Base-by-base conservation (phyloP, 2,113 vertebrate species). In the Etheostoma spectabile region DNA sequence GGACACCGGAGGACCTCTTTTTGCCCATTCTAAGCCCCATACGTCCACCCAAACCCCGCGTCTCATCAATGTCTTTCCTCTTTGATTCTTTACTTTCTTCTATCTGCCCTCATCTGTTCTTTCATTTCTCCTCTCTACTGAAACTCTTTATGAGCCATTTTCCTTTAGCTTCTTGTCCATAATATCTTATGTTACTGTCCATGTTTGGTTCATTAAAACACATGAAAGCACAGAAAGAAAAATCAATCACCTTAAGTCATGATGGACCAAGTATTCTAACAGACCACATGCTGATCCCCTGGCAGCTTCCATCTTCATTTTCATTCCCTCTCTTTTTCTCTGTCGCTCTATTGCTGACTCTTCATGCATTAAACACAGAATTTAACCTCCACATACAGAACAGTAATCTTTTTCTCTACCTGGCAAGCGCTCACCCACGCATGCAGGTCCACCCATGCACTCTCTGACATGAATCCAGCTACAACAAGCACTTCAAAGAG, bases 301-400 rank as follows among this genome's bases (percentile, higher is more conserved):
- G 45, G 71, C 35, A 71, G 65, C 55, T 71, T 67, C 74, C 62
- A 45, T 22, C 68, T 76, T 89, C 18, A 66, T 53, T 76, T 77
- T 56, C 21, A 45, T 33, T 79, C 63, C 45, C 16, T 74, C 22
- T 64, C 51, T 55, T 46, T 60, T 30, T 24, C 49, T 67, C 46
- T 61, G 22, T 56, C 19, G 8, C 75, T 81, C 74, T 80, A 79
- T 75, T 27, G 51, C 66, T 11, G 52, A 81, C 71, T 84, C 82
- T 74, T 79, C 74, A 27, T 81, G 70, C 80, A 86, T 86, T 86
- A 77, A 85, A 83, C 73, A 68, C 73, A 79, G 49, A 88, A 79
- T 87, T 88, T 87, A 90, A 90, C 92, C 88, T 90, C 85, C 91
- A 83, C 89, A 88, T 80, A 89, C 92, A 80, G n/a, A 76, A 91